Evolutionary conservation across 2,113 vertebrate genomes (phyloP), one percentile per base, ranked within the genome.

Genomic region (Hippopotamus amphibius): DNA sequence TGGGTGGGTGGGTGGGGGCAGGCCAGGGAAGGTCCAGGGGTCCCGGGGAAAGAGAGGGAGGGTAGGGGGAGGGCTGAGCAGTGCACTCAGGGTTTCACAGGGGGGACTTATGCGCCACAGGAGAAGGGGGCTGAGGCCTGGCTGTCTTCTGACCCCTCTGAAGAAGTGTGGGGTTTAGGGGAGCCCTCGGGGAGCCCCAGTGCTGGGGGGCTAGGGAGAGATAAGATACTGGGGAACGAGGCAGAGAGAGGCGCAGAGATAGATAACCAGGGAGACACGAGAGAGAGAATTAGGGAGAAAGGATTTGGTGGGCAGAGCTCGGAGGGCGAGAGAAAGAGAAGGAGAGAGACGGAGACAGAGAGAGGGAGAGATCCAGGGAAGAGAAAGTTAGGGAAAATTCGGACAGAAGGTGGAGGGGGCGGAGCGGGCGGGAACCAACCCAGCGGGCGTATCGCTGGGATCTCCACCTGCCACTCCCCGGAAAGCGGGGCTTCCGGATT

Each of bases 1-100:
- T 21, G 33, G 86, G 77, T 95, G 55, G 85, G 93, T 95, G 93
- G 96, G 93, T 48, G 97, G 95, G 92, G 93, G 33, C 61, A 41
- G 68, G 48, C n/a, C 82, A 57, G 83, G 92, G 61, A 95, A 93
- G 88, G 48, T 46, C 89, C 61, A 2, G 37, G 72, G 83, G 26
- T 74, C 94, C 71, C 17, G 2, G 46, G 50, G 71, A 65, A 80
- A 37, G 43, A 46, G 55, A 43, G 55, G 77, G 6, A 15, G 57
- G 71, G 74, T 2, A 30, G 22, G 17, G 76, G 6, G 50, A 37
- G 19, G 30, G 63, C 26, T 17, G 15, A 16, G 57, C 46, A 11
- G 22, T 61, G 24, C 59, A 33, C 26, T 69, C 14, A 4, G 37
- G 28, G 26, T 24, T 66, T 43, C n/a, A 8, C 0, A 10, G 14